Conservation (phyloP, 2,113 vertebrate genomes). For the Camelus bactrianus region DNA sequence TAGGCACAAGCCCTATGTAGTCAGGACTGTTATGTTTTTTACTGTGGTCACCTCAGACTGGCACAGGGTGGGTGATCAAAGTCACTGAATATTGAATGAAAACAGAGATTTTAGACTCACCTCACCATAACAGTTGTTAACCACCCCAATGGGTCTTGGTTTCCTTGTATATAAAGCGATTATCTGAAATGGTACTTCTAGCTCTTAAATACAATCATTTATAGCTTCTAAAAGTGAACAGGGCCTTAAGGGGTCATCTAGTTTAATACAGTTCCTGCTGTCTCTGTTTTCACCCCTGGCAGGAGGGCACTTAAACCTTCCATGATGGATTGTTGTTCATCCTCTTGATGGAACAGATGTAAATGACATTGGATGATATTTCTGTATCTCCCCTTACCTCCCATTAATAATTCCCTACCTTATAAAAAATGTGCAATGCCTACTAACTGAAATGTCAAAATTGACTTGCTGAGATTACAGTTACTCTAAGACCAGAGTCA, state of each 20-base stretch:
- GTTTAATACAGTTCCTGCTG: background rate
- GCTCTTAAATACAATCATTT: slow-evolving; percentile 11
- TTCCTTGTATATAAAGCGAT: background rate
- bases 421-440: background rate
- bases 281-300: background rate
- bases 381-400: slow-evolving; percentile 25
- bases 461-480: slow-evolving; percentile 58
- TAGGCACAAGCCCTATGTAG: background rate
- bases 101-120: background rate
- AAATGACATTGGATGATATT: slow-evolving; percentile 47
- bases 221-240: slow-evolving; percentile 57
- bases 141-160: background rate
- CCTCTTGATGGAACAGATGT: slow-evolving; percentile 37
- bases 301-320: slow-evolving; percentile 18
- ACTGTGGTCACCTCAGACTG: background rate
- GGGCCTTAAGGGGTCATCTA: slow-evolving; percentile 14
- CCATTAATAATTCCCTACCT: slow-evolving; percentile 52
- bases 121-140: background rate
- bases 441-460: slow-evolving; percentile 74
- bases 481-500: slow-evolving; percentile 60
- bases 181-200: slow-evolving; percentile 30
- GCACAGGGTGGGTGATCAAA: background rate
- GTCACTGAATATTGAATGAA: background rate
- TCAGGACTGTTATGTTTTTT: background rate
- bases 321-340: background rate